Evolutionary conservation across 2,888 invertebrate species (phyloP), one percentile per base, ranked within the genome.

Genomic region (Syrphus vitripennis): DNA sequence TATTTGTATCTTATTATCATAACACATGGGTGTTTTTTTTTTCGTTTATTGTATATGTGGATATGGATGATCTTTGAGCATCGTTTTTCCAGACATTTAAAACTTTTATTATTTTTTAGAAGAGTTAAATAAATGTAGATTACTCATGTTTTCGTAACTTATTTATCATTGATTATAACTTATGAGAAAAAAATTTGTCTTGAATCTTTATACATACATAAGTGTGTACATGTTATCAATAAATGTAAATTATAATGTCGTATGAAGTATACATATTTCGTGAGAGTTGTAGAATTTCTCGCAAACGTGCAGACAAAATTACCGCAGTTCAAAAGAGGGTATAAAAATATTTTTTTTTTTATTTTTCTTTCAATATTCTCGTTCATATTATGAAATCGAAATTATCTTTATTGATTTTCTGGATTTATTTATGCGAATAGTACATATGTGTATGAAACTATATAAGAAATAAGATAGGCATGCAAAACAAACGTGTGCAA

Each of bases 331-430:
- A 31, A 29, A 21, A 26, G 31, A 48, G 50, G n/a, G 21, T 21
- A 37, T 45, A 61, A 31, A 70, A 24, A 29, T 26, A 14, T 70
- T 65, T 82, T 71, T 31, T 40, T 29, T 14, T 59, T 69, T 53
- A 61, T 48, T 14, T 10, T 37, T 24, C 45, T n/a, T 16, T 42
- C 29, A 55, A 31, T n/a, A 29, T 69, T 63, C 37, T 50, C 34
- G 24, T 67, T 75, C 29, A 65, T 70, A 59, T 75, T 65, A 26
- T 45, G 42, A 70, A 74, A 77, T 65, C 37, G 53, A 74, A 57
- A 48, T 37, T 10, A 55, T 29, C 3, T 55, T 1, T 86, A 86
- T 86, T 69, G 84, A 86, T 86, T 86, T 86, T 71, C 71, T 69
- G 55, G 50, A 81, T 72, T 45, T 37, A 84, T 76, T 76, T 61